phyloP scores from a whole-genome alignment of 2,113 vertebrate genomes.

The Catagonus wagneri region DNA sequence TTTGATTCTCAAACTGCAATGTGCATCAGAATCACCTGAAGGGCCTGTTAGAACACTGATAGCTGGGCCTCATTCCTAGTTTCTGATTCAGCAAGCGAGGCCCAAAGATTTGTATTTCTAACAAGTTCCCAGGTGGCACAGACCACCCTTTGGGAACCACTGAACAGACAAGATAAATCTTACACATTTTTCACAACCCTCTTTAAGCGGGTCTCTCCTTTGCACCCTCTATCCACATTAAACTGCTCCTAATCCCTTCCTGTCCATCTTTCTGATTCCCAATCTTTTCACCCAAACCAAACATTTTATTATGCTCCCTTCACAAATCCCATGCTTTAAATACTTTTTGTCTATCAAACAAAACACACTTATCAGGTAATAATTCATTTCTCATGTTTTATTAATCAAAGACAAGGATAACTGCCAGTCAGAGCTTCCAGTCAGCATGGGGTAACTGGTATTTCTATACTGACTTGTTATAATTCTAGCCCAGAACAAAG shows the following conservation, averaged over 20 bases:
- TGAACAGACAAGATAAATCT: background rate
- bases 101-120: background rate
- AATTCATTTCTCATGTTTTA: constrained; percentile 74
- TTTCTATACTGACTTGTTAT: constrained; percentile 54
- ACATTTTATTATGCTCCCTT: constrained; percentile 7
- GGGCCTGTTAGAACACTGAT: background rate
- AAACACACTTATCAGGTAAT: constrained; percentile 62
- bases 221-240: background rate
- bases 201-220: background rate
- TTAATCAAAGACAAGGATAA: constrained; percentile 75
- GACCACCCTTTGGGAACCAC: background rate
- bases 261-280: background rate
- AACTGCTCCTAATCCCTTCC: background rate
- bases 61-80: background rate
- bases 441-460: constrained; percentile 65
- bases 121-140: background rate
- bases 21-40: background rate
- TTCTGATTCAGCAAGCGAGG: background rate
- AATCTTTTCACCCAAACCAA: background rate
- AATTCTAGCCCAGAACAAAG: constrained; percentile 72
- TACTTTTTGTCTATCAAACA: constrained; percentile 25
- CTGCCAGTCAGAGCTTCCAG: constrained; percentile 61
- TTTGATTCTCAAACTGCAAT: background rate
- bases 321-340: constrained; percentile 48
- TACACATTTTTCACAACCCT: background rate